Conservation (phyloP, 2,888 invertebrate genomes). For the Marronus borbonicus region DNA sequence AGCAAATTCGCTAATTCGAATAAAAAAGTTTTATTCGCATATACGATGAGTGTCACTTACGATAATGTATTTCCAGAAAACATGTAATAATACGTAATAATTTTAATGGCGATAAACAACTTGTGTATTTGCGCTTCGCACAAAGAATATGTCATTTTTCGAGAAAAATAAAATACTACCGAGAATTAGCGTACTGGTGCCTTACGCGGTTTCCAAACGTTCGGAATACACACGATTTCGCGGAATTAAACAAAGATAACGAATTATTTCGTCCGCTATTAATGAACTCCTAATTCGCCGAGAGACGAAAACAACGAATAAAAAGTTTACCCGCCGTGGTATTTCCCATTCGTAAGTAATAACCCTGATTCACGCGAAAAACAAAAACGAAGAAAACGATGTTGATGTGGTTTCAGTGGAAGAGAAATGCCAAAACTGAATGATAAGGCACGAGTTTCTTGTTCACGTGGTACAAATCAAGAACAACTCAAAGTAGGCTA, state of each 20-base stretch:
- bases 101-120: neutral
- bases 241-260: conserved; percentile 41
- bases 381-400: neutral
- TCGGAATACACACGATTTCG: conserved; percentile 23
- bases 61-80: conserved; percentile 3
- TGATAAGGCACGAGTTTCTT: conserved; percentile 49
- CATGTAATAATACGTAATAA: conserved; percentile 20
- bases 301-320: neutral
- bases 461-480: conserved; percentile 49
- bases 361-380: conserved; percentile 52
- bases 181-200: neutral
- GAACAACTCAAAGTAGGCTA: conserved; percentile 65
- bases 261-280: conserved; percentile 23
- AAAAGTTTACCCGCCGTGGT: conserved; percentile 14
- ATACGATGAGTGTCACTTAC: neutral
- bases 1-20: too few relatives aligned
- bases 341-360: conserved; percentile 49
- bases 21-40: neutral
- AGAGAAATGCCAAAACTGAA: conserved; percentile 46
- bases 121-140: conserved; percentile 10
- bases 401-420: conserved; percentile 22
- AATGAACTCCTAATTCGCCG: conserved; percentile 8
- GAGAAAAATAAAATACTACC: conserved; percentile 10
- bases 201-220: conserved; percentile 18
- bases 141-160: neutral